Conservation (phyloP, 2,113 vertebrate species). For the Tiliqua scincoides region DNA sequence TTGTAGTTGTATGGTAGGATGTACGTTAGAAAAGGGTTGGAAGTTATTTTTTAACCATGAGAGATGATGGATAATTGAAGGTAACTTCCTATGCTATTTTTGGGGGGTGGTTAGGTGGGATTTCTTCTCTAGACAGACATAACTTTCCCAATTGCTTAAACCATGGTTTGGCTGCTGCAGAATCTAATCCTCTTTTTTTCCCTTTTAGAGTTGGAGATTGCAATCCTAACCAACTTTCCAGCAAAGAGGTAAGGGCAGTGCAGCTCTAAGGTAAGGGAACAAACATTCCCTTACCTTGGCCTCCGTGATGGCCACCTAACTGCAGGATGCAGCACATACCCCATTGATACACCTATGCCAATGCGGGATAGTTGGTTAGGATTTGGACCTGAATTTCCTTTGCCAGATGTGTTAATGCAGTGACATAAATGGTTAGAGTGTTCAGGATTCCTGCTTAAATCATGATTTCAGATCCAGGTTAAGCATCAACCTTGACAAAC, state of each 20-base stretch:
- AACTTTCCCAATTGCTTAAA: not conserved
- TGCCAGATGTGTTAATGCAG: not conserved
- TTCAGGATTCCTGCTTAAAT: not conserved
- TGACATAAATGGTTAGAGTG: not conserved
- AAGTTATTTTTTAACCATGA: not conserved
- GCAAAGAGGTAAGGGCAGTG: no score
- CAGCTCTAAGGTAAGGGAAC: no score
- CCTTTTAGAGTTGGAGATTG: not conserved
- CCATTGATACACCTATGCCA: no score
- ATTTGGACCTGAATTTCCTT: not conserved
- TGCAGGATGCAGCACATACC: no score
- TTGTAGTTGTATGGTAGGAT: not conserved
- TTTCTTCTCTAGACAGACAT: not conserved
- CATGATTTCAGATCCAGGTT: not conserved
- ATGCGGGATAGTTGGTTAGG: no score
- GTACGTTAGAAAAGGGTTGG: not conserved
- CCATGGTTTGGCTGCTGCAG: not conserved
- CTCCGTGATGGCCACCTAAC: no score
- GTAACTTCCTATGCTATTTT: not conserved
- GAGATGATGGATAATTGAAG: not conserved
- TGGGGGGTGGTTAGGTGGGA: no score
- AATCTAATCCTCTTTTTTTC: not conserved
- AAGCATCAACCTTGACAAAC: not conserved
- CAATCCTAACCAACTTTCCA: no score
- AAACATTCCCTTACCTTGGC: no score